Conservation (phyloP, 1,140 invertebrate species). For the Tetragnatha versicolor region DNA sequence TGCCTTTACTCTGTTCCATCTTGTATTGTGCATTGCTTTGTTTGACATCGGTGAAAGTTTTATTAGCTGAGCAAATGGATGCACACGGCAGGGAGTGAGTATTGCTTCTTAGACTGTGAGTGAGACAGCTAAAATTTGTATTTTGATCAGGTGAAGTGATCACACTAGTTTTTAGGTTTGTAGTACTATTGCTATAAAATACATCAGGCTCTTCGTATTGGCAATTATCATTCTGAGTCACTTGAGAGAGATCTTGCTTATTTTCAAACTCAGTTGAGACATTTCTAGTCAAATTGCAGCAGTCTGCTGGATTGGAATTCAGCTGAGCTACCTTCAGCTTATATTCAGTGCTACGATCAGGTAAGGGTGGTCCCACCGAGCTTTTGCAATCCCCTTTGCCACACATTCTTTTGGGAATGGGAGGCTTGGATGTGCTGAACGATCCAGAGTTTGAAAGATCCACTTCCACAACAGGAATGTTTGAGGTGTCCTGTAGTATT, state of each 20-base stretch:
- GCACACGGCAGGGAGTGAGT: slow-evolving; percentile 12
- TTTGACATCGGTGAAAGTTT: not conserved
- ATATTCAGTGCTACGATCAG: not conserved
- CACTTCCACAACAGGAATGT: not conserved
- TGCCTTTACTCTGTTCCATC: not conserved
- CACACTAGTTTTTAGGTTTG: not conserved
- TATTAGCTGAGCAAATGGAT: not conserved
- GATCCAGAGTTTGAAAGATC: not conserved
- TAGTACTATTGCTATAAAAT: not conserved
- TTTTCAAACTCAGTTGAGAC: not conserved
- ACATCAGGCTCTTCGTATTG: slow-evolving; percentile 9
- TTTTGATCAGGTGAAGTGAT: slow-evolving; percentile 26
- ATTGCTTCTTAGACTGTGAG: not conserved
- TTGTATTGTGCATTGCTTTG: not conserved
- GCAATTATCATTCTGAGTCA: not conserved
- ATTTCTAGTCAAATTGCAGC: not conserved
- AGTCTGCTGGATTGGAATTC: not conserved
- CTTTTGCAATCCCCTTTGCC: slow-evolving; percentile 2
- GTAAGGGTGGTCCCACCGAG: not conserved
- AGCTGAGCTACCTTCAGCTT: too few species aligned
- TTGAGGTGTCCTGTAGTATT: not conserved
- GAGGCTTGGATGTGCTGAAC: slow-evolving; percentile 14
- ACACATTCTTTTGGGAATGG: slow-evolving; percentile 18
- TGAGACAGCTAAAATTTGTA: slow-evolving; percentile 21
- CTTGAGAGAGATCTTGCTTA: slow-evolving; percentile 5